These are phyloP conservation scores for Aldabrachelys gigantea DNA, from an alignment of 2,113 vertebrate species.

Conservation along the genomic window DNA sequence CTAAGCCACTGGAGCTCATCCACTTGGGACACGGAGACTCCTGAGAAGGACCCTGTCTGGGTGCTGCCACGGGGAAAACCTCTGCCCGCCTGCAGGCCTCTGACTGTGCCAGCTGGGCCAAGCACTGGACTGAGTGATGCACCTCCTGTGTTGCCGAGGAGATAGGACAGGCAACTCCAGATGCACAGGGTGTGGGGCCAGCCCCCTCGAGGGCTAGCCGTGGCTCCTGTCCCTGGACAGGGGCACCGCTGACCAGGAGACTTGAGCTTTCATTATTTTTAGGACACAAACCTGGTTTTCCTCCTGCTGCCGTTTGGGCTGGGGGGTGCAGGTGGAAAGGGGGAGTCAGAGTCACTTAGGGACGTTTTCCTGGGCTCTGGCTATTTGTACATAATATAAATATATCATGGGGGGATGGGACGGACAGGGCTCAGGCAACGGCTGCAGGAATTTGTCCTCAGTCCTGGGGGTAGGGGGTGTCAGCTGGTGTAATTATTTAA, in stretches of 20 bases:
- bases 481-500: background rate
- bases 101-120: background rate
- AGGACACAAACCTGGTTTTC: background rate
- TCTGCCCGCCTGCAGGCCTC: conserved; percentile 48
- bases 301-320: background rate
- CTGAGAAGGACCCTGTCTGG: background rate
- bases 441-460: background rate
- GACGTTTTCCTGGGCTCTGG: background rate
- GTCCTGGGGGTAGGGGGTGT: no score
- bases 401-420: background rate
- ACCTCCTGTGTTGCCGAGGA: background rate
- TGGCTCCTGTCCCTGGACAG: background rate
- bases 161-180: background rate
- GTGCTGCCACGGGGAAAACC: background rate
- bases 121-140: background rate
- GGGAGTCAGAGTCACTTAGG: background rate
- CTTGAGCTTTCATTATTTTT: background rate
- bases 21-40: background rate
- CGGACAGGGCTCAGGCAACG: background rate
- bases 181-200: no score
- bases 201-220: no score
- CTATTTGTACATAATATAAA: conserved; percentile 3
- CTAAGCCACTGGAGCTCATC: conserved; percentile 16
- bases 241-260: background rate
- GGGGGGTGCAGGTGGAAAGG: background rate